Evolutionary conservation across 2,113 vertebrate species (phyloP).

Genomic region (Caranx melampygus): DNA sequence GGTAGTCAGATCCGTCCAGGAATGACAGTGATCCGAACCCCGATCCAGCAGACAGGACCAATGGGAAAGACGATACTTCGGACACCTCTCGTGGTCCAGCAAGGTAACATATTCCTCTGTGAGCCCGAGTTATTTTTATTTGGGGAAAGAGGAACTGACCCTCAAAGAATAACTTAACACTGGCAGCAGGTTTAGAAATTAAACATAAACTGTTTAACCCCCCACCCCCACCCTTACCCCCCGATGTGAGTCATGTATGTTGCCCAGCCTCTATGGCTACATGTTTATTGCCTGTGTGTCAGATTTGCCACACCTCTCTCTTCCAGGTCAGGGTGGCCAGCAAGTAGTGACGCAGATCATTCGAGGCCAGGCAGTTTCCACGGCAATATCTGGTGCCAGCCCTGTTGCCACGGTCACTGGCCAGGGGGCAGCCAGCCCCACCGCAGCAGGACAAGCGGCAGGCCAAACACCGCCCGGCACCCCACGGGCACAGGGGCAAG

Average conservation of each 20-base stretch:
- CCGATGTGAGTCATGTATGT: neutral
- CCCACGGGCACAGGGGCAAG: slow-evolving; percentile 87
- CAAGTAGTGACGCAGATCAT: slow-evolving; percentile 96
- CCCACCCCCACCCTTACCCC: neutral
- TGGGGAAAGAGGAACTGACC: neutral
- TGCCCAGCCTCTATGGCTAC: neutral
- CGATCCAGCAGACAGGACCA: slow-evolving; percentile 88
- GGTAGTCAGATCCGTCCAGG: slow-evolving; percentile 91
- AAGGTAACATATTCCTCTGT: slow-evolving; percentile 83
- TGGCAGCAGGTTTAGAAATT: neutral
- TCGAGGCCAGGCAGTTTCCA: slow-evolving; percentile 92
- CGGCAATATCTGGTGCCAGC: slow-evolving; percentile 80
- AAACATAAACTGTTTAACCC: neutral
- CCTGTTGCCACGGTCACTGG: slow-evolving; percentile 75
- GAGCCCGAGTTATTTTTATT: neutral
- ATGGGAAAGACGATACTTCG: slow-evolving; percentile 93
- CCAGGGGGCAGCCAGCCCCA: slow-evolving; percentile 69
- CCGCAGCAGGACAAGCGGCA: slow-evolving; percentile 74
- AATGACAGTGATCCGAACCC: slow-evolving; percentile 93
- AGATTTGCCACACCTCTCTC: slow-evolving; percentile 2
- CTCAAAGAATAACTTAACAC: neutral
- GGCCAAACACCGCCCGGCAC: slow-evolving; percentile 69
- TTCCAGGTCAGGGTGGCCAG: slow-evolving; percentile 89
- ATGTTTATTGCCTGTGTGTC: neutral
- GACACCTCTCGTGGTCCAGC: slow-evolving; percentile 93